Evolutionary conservation across 2,888 invertebrate genomes (phyloP).

Genomic region (Corbicula japonica): DNA sequence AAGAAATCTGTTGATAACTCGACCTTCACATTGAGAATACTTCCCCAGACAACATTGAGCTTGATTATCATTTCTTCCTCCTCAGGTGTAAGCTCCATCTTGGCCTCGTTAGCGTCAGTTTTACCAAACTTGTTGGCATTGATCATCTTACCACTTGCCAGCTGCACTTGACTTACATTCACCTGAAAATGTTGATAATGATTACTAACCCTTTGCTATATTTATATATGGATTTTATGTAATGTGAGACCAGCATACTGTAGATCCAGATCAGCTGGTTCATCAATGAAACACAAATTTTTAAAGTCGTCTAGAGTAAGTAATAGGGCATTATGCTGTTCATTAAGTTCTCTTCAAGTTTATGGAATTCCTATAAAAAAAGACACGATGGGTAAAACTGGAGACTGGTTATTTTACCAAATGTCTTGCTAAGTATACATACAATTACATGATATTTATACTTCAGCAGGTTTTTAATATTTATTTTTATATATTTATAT

Average conservation of each 20-base stretch:
- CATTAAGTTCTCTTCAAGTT: neutral
- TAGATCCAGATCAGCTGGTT: neutral
- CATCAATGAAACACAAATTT: neutral
- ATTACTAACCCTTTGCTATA: too few species aligned
- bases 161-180: constrained; percentile 91
- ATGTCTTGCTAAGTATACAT: too few species aligned
- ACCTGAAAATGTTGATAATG: constrained; percentile 89
- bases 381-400: too few species aligned
- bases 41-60: constrained; percentile 91
- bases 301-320: neutral
- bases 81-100: constrained; percentile 84
- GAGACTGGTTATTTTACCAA: too few species aligned
- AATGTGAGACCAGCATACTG: neutral
- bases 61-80: constrained; percentile 91
- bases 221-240: neutral
- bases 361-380: too few species aligned
- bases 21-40: constrained; percentile 92
- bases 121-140: constrained; percentile 92
- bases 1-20: constrained; percentile 95
- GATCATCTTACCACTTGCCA: constrained; percentile 92
- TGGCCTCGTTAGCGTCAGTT: constrained; percentile 88
- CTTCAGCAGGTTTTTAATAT: too few species aligned
- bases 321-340: neutral
- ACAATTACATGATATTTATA: too few species aligned
- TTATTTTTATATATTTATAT: too few species aligned